Evolutionary conservation across 2,113 vertebrate genomes (phyloP), one percentile per base, ranked within the genome.

Genomic region (Salminus brasiliensis): DNA sequence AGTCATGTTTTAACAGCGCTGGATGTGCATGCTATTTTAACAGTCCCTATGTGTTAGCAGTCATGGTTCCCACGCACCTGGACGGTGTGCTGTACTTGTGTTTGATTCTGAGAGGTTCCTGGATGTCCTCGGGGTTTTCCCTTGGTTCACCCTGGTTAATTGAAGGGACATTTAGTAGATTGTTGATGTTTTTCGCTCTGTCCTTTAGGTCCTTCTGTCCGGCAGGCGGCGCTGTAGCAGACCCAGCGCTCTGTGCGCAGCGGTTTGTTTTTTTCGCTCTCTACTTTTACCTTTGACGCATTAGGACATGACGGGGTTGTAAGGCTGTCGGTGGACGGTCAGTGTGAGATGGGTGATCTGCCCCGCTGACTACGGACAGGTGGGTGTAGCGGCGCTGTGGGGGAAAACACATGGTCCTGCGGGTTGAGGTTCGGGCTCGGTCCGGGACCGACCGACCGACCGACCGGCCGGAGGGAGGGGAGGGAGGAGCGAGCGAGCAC

Each of bases 211-310:
- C 92, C 91, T 92, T 91, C 91, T 74, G 85, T 77, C 86, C 92
- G 87, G 79, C 88, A 86, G 82, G 91, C 88, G 92, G 91, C 88
- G 91, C 91, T 91, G 89, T 92, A 84, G 87, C 91, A 41, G 81
- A 81, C 43, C 57, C 59, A 41, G 81, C 62, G 81, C 78, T 18
- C 80, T 66, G 85, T 81, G 85, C 62, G 78, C 82, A 86, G 81
- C 84, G 74, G 83, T 81, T 65, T 63, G 49, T 65, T 47, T 43
- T 80, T 70, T 74, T 79, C 82, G 57, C n/a, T 85, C 84, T 82
- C 82, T 81, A 84, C 83, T 84, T 82, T 86, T 83, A 84, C 76
- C 85, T 84, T 84, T 86, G 85, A 86, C 85, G 85, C 85, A 83
- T 78, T 76, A 73, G 80, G 78, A 84, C 80, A 84, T 80, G 85